phyloP scores from a whole-genome alignment of 2,113 vertebrate species.

The Nycticebus coucang region DNA sequence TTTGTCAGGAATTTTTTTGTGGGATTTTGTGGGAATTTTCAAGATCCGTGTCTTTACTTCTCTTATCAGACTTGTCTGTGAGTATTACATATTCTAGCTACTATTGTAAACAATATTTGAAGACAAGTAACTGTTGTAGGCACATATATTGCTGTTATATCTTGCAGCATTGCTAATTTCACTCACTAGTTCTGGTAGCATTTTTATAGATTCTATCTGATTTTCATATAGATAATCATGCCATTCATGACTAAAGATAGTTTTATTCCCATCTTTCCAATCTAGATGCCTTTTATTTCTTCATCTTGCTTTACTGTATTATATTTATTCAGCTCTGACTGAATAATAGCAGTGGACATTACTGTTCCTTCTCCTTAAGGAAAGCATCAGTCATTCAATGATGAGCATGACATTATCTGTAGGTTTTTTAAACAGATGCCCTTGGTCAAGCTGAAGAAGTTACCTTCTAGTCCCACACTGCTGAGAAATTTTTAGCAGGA shows the following conservation, averaged over 20 bases:
- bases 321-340: not conserved
- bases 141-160: not conserved
- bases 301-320: not conserved
- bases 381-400: not conserved
- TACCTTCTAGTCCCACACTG: not conserved
- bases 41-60: not conserved
- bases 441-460: not conserved
- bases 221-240: not conserved
- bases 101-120: not conserved
- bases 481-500: not conserved
- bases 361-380: not conserved
- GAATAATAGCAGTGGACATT: not conserved
- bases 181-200: not conserved
- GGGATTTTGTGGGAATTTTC: not conserved
- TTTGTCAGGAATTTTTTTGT: not conserved
- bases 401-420: not conserved
- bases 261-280: not conserved
- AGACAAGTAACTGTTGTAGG: not conserved
- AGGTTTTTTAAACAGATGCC: not conserved
- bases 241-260: not conserved
- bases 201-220: not conserved
- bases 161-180: not conserved
- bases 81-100: not conserved
- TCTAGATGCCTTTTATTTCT: not conserved
- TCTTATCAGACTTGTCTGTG: not conserved